phyloP scores from a whole-genome alignment of 2,797 vertebrate genomes.

The Lacerta agilis region DNA sequence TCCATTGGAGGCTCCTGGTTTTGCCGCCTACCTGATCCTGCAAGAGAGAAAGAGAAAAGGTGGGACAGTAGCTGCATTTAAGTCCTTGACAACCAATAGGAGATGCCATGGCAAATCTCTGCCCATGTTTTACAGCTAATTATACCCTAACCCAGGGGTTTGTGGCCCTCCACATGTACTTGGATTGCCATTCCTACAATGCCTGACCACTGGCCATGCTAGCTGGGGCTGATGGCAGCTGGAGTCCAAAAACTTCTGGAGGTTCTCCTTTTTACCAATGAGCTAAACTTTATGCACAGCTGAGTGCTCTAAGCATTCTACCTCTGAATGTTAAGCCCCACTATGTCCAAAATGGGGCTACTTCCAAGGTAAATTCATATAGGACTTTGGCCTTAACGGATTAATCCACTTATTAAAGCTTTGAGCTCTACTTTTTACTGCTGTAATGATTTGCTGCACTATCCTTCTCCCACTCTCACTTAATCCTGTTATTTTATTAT shows the following conservation, averaged over 20 bases:
- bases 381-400: neutral
- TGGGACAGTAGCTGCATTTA: neutral
- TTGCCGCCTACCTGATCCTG: neutral
- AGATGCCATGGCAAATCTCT: neutral
- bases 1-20: neutral
- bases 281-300: neutral
- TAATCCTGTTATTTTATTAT: slow-evolving; percentile 17
- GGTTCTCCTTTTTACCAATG: neutral
- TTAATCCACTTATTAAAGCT: slow-evolving; percentile 4
- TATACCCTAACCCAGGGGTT: no score
- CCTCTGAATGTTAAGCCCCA: neutral
- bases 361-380: neutral
- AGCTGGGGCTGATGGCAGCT: neutral
- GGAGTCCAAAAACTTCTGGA: neutral
- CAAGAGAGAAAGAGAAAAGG: no score
- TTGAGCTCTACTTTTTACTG: neutral
- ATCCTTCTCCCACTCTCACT: neutral
- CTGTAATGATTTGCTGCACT: neutral
- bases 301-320: neutral
- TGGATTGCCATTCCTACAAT: no score
- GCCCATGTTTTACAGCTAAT: no score
- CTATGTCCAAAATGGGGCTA: neutral
- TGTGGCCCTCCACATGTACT: no score
- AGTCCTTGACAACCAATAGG: neutral
- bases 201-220: neutral